Conservation (phyloP, 92 coral and sea anemone genomes). For the Plumapathes pennacea region DNA sequence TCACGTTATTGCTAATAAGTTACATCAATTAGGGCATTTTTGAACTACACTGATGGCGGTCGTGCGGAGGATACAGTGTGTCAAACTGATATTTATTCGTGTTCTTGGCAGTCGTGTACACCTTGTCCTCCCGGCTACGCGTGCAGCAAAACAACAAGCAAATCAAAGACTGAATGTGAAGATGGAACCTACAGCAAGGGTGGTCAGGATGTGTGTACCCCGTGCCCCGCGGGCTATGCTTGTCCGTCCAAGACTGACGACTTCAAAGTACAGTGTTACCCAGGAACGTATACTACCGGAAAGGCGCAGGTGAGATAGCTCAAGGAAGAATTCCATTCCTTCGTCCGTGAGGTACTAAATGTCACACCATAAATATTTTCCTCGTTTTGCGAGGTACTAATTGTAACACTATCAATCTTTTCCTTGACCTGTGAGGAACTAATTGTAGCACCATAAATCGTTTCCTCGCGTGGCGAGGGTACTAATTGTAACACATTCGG, state of each 20-base stretch:
- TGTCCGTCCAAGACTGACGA: slow-evolving; percentile 91
- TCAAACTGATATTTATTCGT: slow-evolving; percentile 1
- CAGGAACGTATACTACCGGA: slow-evolving; percentile 82
- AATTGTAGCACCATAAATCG: too few relatives aligned
- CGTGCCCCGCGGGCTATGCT: slow-evolving; percentile 94
- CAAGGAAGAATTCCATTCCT: neutral
- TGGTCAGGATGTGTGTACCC: slow-evolving; percentile 79
- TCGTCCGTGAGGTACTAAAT: neutral
- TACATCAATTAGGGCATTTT: too few relatives aligned
- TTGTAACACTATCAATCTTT: too few relatives aligned
- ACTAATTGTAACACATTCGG: too few relatives aligned
- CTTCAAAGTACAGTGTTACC: slow-evolving; percentile 77
- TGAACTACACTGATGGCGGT: neutral
- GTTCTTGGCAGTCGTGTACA: slow-evolving; percentile 57
- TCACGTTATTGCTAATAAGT: too few relatives aligned
- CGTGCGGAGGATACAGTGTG: neutral
- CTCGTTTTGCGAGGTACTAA: too few relatives aligned
- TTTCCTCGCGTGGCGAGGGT: too few relatives aligned
- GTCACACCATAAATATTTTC: too few relatives aligned
- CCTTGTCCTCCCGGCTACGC: slow-evolving; percentile 80
- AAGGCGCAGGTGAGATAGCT: slow-evolving; percentile 60
- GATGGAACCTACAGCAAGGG: slow-evolving; percentile 92
- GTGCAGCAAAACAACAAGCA: slow-evolving; percentile 70
- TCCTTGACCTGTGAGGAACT: too few relatives aligned
- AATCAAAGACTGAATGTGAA: slow-evolving; percentile 43